Base-by-base conservation (phyloP, 2,888 invertebrate species). In the Euspilapteryx auroguttella region DNA sequence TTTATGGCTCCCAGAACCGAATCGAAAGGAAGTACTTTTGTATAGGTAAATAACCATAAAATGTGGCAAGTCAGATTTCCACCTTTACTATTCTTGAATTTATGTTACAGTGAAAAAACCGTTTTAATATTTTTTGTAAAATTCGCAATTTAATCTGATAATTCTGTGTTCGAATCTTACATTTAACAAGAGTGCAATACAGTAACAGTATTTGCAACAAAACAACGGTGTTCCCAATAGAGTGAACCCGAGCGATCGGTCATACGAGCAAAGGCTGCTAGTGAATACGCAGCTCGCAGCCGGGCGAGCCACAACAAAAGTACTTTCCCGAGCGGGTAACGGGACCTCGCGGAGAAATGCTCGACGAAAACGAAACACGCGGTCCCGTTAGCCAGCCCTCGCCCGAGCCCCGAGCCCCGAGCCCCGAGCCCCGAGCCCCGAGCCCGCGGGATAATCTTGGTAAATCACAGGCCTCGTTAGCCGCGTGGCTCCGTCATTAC, bases 351-450 rank as follows among this genome's bases (percentile, higher is more conserved):
- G 62, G 76, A 75, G 77, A 76, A 77, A 77, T 76, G 75, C 66
- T 71, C 73, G 75, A 76, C 69, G 76, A 77, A 77, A 77, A 65
- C 76, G 77, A 77, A 77, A 76, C 75, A 76, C 55, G 66, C 52
- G 46, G 57, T 65, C 59, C 75, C 73, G 73, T 75, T 71, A 71
- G 47, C 36, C 51, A 66, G 66, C 66, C 64, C 68, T 68, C 58
- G 61, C 59, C 62, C 63, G n/a, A n/a, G n/a, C n/a, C n/a, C n/a
- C n/a, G n/a, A n/a, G n/a, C n/a, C n/a, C n/a, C n/a, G n/a, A n/a
- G n/a, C n/a, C n/a, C n/a, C n/a, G n/a, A n/a, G n/a, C n/a, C n/a
- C n/a, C n/a, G n/a, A 49, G 48, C 45, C n/a, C n/a, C n/a, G n/a
- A n/a, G n/a, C n/a, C n/a, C n/a, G 49, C 49, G 62, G 62, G 65